Percentiles rank a stretch among this genome's conserved stretches.
Evolutionary conservation across 2,888 invertebrate genomes (phyloP).

Genomic region (Stegana nigrithorax): DNA sequence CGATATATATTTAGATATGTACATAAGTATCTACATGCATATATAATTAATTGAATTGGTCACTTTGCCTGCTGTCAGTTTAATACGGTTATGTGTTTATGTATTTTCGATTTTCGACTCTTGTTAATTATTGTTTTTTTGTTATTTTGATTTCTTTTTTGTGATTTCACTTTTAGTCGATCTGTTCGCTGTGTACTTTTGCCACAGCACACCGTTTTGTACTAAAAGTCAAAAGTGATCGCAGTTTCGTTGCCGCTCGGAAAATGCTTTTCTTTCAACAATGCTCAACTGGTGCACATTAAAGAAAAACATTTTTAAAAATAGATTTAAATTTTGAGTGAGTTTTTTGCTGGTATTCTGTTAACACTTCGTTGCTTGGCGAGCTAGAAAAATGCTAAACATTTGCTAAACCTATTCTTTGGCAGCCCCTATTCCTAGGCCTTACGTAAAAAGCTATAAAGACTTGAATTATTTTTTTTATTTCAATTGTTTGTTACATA

Average conservation of each 20-base stretch:
- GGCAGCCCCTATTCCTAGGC: no score
- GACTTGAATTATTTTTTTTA: no score
- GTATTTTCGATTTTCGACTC: not conserved
- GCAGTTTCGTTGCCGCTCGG: not conserved
- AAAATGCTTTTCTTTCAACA: constrained; percentile 3
- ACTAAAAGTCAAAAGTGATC: constrained; percentile 6
- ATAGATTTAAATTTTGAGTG: constrained; percentile 6
- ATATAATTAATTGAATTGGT: constrained; percentile 6
- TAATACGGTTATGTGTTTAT: not conserved
- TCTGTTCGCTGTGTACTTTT: not conserved
- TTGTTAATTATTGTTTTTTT: not conserved
- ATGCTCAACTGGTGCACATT: not conserved
- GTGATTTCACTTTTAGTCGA: not conserved
- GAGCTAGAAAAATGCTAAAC: no score
- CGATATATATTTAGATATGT: no score
- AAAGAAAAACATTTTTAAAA: constrained; percentile 11
- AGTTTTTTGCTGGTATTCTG: no score
- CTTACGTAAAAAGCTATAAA: no score
- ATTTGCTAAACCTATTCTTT: no score
- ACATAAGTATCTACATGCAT: no score
- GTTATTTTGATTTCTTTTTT: not conserved
- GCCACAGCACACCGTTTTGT: not conserved
- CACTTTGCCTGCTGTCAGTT: not conserved
- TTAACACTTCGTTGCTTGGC: no score
- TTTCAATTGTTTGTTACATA: no score